Percentiles rank a stretch among this genome's conserved stretches.
Conservation (phyloP, 2,888 invertebrate genomes). For the Rotaria socialis region DNA sequence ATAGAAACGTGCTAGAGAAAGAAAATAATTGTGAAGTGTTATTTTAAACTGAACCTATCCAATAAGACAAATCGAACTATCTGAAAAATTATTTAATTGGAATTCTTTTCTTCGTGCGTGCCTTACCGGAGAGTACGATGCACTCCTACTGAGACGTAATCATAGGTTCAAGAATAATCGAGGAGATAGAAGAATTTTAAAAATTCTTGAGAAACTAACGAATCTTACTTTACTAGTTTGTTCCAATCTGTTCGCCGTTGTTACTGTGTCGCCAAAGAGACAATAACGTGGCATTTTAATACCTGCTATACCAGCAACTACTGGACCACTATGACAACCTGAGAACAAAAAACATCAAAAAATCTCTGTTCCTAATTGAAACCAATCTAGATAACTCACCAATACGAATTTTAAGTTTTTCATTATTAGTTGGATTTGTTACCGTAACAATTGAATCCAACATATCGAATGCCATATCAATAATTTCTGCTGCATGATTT, state of each 20-base stretch:
- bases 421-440: slow-evolving; percentile 77
- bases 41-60: too few species aligned
- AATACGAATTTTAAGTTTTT: slow-evolving; percentile 57
- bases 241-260: slow-evolving; percentile 86
- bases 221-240: slow-evolving; percentile 69
- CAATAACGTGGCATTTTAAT: slow-evolving; percentile 70
- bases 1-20: too few species aligned
- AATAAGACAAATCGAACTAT: too few species aligned
- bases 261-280: slow-evolving; percentile 82
- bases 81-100: too few species aligned
- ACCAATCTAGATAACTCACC: slow-evolving; percentile 50
- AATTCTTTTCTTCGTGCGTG: too few species aligned
- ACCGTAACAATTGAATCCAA: slow-evolving; percentile 82
- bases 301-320: slow-evolving; percentile 87
- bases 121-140: too few species aligned
- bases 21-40: too few species aligned
- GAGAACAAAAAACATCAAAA: slow-evolving; percentile 62
- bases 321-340: slow-evolving; percentile 83
- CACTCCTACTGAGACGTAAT: too few species aligned
- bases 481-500: slow-evolving; percentile 74
- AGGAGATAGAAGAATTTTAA: too few species aligned
- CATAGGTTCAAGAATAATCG: too few species aligned
- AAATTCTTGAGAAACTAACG: not conserved
- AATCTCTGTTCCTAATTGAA: too few species aligned
- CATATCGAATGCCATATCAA: slow-evolving; percentile 86